Conservation (phyloP, 2,797 vertebrate species). For the Champsocephalus gunnari region DNA sequence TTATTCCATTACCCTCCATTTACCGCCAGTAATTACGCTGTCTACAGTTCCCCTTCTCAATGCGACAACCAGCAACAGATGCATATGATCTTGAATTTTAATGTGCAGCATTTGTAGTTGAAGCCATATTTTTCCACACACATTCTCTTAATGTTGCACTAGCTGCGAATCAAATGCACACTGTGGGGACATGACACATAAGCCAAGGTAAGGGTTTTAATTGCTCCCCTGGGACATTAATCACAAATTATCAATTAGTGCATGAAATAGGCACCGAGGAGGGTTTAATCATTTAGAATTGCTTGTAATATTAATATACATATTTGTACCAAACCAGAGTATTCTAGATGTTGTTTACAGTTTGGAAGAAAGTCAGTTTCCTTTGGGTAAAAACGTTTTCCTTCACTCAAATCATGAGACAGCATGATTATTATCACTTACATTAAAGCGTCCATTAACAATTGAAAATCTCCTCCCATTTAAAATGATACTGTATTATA, state of each 20-base stretch:
- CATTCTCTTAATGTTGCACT: neutral
- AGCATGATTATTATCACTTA: neutral
- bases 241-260: neutral
- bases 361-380: neutral
- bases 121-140: conserved; percentile 6
- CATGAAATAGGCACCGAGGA: neutral
- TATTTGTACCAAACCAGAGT: neutral
- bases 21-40: neutral
- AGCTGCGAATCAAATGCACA: neutral
- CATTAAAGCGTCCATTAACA: conserved; percentile 27
- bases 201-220: neutral
- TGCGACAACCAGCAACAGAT: conserved; percentile 5
- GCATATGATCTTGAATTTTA: neutral
- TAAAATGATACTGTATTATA: conserved; percentile 12
- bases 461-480: conserved; percentile 13
- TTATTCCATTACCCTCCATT: conserved; percentile 13
- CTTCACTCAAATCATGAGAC: neutral
- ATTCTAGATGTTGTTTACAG: conserved; percentile 8
- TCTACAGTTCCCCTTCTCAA: neutral
- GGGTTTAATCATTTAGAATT: neutral
- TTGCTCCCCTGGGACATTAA: conserved; percentile 19
- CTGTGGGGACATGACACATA: neutral
- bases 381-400: neutral
- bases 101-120: neutral
- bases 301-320: conserved; percentile 8